Percentiles rank a stretch among this genome's conserved stretches.
Evolutionary conservation across 2,888 invertebrate species (phyloP).

Genomic region (Nemoura dubitans): DNA sequence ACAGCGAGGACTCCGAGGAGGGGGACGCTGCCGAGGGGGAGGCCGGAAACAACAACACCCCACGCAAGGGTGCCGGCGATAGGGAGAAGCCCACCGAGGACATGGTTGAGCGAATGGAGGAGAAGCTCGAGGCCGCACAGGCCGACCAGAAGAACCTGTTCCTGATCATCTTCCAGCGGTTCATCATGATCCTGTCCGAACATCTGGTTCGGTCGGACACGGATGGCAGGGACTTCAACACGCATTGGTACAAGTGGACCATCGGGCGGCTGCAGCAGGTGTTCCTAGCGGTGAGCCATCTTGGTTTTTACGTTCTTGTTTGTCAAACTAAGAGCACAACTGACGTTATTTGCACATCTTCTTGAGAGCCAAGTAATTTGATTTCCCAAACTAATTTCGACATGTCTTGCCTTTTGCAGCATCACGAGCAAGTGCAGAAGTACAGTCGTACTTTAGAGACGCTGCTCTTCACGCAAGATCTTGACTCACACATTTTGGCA

Average conservation of each 20-base stretch:
- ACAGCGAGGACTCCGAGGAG: conserved; percentile 84
- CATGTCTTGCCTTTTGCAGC: conserved; percentile 70
- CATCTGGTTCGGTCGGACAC: conserved; percentile 94
- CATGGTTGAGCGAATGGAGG: conserved; percentile 95
- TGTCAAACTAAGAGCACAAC: not conserved
- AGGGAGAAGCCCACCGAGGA: conserved; percentile 76
- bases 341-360: conserved; percentile 10
- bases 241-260: conserved; percentile 96
- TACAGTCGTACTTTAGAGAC: conserved; percentile 96
- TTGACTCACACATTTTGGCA: conserved; percentile 94
- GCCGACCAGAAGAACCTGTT: conserved; percentile 97
- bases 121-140: conserved; percentile 91
- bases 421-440: conserved; percentile 96
- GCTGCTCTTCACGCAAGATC: conserved; percentile 93
- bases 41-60: conserved; percentile 54
- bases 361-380: not conserved
- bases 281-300: conserved; percentile 82
- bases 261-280: conserved; percentile 94
- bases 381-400: no score
- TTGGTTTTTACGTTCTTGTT: conserved; percentile 42
- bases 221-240: conserved; percentile 91
- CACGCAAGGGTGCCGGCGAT: conserved; percentile 55
- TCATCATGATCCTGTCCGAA: conserved; percentile 97
- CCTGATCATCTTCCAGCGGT: conserved; percentile 95
- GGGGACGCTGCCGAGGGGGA: conserved; percentile 61